Conservation (phyloP, 2,797 vertebrate species). For the Linurgus olivaceus region DNA sequence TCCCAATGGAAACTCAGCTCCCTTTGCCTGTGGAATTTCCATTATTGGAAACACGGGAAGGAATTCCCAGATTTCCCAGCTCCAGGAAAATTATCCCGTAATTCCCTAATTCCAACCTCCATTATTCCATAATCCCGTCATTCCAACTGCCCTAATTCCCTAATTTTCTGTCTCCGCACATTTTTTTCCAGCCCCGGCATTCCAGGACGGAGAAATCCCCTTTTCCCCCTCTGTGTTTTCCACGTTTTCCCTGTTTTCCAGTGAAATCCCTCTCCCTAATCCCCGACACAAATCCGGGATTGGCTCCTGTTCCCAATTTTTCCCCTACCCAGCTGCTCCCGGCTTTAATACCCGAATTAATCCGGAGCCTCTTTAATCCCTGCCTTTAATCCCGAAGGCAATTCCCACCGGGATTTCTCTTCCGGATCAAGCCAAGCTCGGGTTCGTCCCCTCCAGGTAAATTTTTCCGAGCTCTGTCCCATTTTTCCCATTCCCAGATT, state of each 20-base stretch:
- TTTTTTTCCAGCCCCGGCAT: neutral
- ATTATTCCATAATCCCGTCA: too few species aligned
- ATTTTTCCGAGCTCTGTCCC: neutral
- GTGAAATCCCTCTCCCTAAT: neutral
- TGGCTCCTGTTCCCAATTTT: neutral
- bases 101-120: neutral
- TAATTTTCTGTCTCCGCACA: neutral
- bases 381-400: neutral
- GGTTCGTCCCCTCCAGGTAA: neutral
- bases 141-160: neutral
- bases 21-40: neutral
- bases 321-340: neutral
- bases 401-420: neutral
- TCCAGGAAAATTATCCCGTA: neutral
- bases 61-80: neutral
- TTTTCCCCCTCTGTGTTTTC: neutral
- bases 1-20: neutral
- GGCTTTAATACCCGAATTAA: neutral
- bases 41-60: accelerated
- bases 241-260: neutral
- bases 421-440: neutral
- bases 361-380: neutral
- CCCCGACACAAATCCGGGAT: neutral
- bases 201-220: accelerated
- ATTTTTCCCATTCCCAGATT: too few species aligned